Base-by-base conservation (phyloP, 92 coral and sea anemone species). In the Phenganax marumi region DNA sequence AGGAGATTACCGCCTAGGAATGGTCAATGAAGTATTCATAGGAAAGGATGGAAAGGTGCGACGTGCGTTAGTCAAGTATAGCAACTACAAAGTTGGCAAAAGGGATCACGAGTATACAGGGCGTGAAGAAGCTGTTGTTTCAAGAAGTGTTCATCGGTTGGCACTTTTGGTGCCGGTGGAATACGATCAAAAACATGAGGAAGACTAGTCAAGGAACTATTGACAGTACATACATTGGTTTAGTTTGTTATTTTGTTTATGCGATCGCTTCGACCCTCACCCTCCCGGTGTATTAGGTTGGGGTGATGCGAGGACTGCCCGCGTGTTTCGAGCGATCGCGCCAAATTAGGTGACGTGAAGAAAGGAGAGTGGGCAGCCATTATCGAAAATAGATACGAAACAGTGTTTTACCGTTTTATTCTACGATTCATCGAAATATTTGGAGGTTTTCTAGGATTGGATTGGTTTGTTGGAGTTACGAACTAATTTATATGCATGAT, bases 1-100 rank as follows among this genome's bases (percentile, higher is more conserved):
- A 18, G 90, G 86, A 75, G 86, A 76, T 11, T 83, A 83, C 39
- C 87, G 76, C 3, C 70, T 87, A 50, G 90, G 53, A 8, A 48
- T 51, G 1, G 79, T 87, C 21, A 82, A 87, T 22, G 87, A 87
- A 55, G 90, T 83, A 21, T 64, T 76, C 46, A 81, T 58, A 2
- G 73, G 86, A 21, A 24, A 18, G 7, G 83, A 81, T 33, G 89
- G 82, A 12, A 81, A 73, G 46, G 83, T 80, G 26, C 81, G 86
- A 3, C 85, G 26, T 25, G 89, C 55, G 12, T 60, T 81, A 17
- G 52, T 86, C 33, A 43, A n/a, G 10, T 73, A 86, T 77, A 86
- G 81, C 82, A 46, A 48, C 55, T 84, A 84, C 55, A 50, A 58
- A 63, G 68, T 77, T 21, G 87, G 87, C 7, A 83, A 84, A 49